These are phyloP conservation scores for Heliangelus exortis DNA, from an alignment of 2,797 vertebrate genomes.

Conservation along the genomic window DNA sequence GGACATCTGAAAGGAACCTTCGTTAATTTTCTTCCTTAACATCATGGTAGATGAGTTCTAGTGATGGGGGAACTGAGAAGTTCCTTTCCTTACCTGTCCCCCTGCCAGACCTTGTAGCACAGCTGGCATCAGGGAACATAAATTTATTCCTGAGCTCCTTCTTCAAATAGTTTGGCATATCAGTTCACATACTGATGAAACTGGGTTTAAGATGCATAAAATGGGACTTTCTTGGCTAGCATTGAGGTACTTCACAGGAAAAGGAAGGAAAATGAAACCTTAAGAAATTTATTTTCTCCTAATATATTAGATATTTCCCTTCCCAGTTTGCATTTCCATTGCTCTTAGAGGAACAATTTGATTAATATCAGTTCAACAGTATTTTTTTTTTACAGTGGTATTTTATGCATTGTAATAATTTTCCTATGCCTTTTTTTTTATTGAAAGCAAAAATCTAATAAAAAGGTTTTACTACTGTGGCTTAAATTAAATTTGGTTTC, in stretches of 20 bases:
- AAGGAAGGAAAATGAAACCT: background rate
- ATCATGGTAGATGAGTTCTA: background rate
- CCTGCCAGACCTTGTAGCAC: background rate
- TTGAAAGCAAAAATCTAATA: slow-evolving; percentile 13
- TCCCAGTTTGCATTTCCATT: background rate
- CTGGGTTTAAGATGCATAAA: background rate
- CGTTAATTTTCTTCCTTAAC: background rate
- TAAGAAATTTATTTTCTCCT: background rate
- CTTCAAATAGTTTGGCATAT: slow-evolving; percentile 6
- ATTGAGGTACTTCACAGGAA: background rate
- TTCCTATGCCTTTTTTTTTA: background rate
- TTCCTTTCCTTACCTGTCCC: background rate
- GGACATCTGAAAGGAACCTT: background rate
- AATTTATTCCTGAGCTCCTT: slow-evolving; percentile 35
- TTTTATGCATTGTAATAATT: background rate
- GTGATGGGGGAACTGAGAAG: background rate
- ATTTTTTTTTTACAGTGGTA: background rate
- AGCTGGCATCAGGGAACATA: slow-evolving; percentile 33
- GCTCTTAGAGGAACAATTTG: background rate
- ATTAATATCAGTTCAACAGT: background rate
- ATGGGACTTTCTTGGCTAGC: background rate
- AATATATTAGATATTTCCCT: background rate
- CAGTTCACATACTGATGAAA: slow-evolving; percentile 25
- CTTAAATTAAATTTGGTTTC: slow-evolving; percentile 20
- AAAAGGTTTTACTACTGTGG: background rate